These are phyloP conservation scores for Diadumene lineata DNA, from an alignment of 92 coral and sea anemone species.

Conservation along the genomic window DNA sequence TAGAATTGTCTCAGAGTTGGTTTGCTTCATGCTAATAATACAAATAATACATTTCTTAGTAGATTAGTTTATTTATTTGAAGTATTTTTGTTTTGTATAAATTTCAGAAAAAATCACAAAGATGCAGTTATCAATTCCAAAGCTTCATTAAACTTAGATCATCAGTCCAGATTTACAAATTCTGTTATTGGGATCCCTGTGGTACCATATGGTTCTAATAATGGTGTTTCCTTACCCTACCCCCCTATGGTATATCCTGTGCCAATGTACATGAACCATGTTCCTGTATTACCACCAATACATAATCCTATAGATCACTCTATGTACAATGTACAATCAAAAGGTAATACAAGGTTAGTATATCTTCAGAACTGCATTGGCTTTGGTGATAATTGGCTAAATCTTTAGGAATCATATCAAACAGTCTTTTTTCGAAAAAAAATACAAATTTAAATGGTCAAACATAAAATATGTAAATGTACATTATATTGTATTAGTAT, in stretches of 20 bases:
- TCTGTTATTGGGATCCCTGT: constrained; percentile 12
- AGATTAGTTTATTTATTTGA: background rate
- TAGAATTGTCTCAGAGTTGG: no score
- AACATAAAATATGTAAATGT: no score
- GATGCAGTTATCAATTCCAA: constrained; percentile 4
- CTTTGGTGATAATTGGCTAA: no score
- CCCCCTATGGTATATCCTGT: constrained; percentile 62
- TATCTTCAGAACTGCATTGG: no score
- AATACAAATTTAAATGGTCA: no score
- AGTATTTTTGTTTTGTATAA: background rate
- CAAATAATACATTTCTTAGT: no score
- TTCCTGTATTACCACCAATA: constrained; percentile 43
- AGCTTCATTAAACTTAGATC: background rate
- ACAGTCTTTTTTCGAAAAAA: no score
- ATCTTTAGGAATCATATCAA: no score
- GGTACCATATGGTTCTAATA: constrained; percentile 1
- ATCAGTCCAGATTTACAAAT: background rate
- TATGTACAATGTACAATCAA: constrained; percentile 12
- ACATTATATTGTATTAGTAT: no score
- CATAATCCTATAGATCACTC: constrained; percentile 24
- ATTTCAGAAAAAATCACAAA: background rate
- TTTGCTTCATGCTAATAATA: no score
- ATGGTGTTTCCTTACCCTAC: constrained; percentile 42
- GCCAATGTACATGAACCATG: constrained; percentile 60
- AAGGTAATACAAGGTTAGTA: background rate